Evolutionary conservation across 2,888 invertebrate genomes (phyloP).

Genomic region (Xylocampa areola): DNA sequence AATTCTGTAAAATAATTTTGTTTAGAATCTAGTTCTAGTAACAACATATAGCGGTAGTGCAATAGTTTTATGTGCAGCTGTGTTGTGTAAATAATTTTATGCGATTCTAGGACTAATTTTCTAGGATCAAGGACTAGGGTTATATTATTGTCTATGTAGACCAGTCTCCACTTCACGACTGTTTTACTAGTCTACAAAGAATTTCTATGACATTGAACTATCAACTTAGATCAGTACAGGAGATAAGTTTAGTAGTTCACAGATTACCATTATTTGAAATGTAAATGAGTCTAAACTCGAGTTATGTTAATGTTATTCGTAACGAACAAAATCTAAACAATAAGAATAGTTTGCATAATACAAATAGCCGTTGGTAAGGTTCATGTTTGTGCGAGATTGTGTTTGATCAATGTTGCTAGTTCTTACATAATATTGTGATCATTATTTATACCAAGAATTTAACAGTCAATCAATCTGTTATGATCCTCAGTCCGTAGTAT

Average conservation of each 20-base stretch:
- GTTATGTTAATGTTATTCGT: constrained; percentile 36
- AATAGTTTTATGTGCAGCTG: constrained; percentile 9
- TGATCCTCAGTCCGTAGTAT: constrained; percentile 6
- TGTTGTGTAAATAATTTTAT: constrained; percentile 20
- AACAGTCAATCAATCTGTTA: constrained; percentile 17
- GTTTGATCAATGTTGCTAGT: constrained; percentile 54
- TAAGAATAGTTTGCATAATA: constrained; percentile 14
- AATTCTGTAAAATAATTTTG: constrained; percentile 28
- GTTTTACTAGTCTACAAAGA: constrained; percentile 13
- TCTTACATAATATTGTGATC: constrained; percentile 38
- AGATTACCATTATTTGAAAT: constrained; percentile 34
- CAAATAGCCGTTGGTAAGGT: constrained; percentile 21
- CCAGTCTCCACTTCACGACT: constrained; percentile 13
- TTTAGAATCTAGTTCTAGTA: constrained; percentile 8
- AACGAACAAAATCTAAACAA: constrained; percentile 29
- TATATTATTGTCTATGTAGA: constrained; percentile 26
- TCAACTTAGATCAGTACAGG: constrained; percentile 17
- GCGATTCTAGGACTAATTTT: constrained; percentile 11
- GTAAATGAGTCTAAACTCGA: constrained; percentile 35
- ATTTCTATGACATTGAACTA: constrained; percentile 45
- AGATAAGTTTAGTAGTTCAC: constrained; percentile 6
- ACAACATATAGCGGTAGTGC: background rate
- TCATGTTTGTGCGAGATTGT: constrained; percentile 12
- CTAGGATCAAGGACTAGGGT: background rate
- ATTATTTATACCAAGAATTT: constrained; percentile 14